Evolutionary conservation across 1,140 invertebrate genomes (phyloP).

Genomic region (Drosophila bifasciata): DNA sequence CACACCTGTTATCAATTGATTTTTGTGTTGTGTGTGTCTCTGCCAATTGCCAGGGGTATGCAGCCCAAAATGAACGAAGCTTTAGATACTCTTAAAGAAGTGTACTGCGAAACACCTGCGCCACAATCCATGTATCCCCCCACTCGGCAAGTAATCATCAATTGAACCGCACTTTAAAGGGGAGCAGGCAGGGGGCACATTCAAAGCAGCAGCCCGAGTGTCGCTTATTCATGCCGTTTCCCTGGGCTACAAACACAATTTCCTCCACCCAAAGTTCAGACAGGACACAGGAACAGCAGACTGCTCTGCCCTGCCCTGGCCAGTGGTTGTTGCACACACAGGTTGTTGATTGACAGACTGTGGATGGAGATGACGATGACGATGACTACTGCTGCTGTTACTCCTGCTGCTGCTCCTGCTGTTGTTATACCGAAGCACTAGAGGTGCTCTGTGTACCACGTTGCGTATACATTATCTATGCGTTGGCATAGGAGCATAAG

Average conservation of each 20-base stretch:
- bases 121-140: too few species aligned
- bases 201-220: too few species aligned
- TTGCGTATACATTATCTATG: slow-evolving; percentile 64
- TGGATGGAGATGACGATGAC: slow-evolving; percentile 15
- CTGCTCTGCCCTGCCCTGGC: too few species aligned
- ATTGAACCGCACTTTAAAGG: too few species aligned
- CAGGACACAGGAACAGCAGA: too few species aligned
- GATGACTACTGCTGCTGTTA: background rate
- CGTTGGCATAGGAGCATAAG: slow-evolving; percentile 50
- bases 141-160: too few species aligned
- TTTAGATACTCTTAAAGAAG: too few species aligned
- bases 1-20: slow-evolving; percentile 81
- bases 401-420: background rate
- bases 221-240: background rate
- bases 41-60: slow-evolving; percentile 50
- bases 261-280: slow-evolving; percentile 25
- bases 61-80: slow-evolving; percentile 7
- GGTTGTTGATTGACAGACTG: slow-evolving; percentile 56
- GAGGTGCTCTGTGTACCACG: slow-evolving; percentile 37
- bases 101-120: slow-evolving; percentile 8
- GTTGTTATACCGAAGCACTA: background rate
- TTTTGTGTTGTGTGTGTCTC: slow-evolving; percentile 69
- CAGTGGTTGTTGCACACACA: slow-evolving; percentile 2
- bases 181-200: too few species aligned
- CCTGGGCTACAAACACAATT: slow-evolving; percentile 18